Evolutionary conservation across 2,113 vertebrate genomes (phyloP).

Genomic region (Labeo catla): DNA sequence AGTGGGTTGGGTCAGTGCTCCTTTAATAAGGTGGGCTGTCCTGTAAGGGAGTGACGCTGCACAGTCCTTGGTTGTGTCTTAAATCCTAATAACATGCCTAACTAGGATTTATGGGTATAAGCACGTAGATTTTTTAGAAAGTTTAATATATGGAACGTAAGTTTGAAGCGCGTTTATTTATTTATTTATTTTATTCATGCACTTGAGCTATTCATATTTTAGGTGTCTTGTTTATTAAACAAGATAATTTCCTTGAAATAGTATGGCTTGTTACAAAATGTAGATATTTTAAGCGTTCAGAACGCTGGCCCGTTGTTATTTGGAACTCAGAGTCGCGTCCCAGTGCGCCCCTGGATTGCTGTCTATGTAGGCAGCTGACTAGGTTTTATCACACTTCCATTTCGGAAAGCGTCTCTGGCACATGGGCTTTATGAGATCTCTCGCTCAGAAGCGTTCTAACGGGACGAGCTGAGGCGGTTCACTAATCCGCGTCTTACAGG

Average conservation of each 20-base stretch:
- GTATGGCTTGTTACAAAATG: neutral
- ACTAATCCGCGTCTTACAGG: constrained; percentile 12
- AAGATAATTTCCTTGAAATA: neutral
- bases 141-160: neutral
- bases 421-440: constrained; percentile 41
- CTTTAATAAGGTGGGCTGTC: constrained; percentile 30
- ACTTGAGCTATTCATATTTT: neutral
- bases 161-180: too few relatives aligned
- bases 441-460: constrained; percentile 32
- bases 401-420: constrained; percentile 10
- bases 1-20: neutral
- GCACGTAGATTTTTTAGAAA: neutral
- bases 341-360: neutral
- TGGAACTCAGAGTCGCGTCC: neutral
- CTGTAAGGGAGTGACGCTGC: constrained; percentile 46
- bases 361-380: neutral
- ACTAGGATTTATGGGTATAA: neutral
- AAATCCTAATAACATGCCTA: neutral
- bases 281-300: neutral
- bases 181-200: neutral
- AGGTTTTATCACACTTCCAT: neutral
- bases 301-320: neutral
- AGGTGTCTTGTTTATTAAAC: neutral
- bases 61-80: neutral
- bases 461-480: constrained; percentile 45